These are phyloP conservation scores for Drosophila virilis DNA, from an alignment of 1,140 invertebrate genomes.

Conservation along the genomic window DNA sequence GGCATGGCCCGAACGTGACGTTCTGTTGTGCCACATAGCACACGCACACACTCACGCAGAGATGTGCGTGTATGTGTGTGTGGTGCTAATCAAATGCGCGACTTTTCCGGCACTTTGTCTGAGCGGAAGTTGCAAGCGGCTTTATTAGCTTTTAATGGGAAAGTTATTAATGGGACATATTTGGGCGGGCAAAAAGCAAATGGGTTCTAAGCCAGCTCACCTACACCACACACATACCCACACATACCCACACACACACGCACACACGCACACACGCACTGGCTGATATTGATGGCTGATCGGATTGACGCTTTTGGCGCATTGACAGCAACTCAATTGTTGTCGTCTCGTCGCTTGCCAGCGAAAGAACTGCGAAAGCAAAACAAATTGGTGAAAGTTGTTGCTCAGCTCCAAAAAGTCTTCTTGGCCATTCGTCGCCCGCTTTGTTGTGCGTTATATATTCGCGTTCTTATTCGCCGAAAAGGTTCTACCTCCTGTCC, in stretches of 20 bases:
- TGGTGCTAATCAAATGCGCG: constrained; percentile 72
- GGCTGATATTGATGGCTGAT: constrained; percentile 30
- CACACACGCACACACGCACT: background rate
- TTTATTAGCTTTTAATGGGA: constrained; percentile 82
- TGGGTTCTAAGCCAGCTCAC: constrained; percentile 26
- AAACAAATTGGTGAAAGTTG: constrained; percentile 84
- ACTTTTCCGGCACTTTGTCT: constrained; percentile 42
- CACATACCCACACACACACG: background rate
- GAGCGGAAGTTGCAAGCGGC: constrained; percentile 70
- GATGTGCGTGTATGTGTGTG: constrained; percentile 20
- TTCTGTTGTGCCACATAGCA: constrained; percentile 61
- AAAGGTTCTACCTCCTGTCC: constrained; percentile 43
- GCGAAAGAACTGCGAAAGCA: constrained; percentile 77
- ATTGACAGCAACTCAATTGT: constrained; percentile 70
- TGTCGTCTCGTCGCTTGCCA: constrained; percentile 59
- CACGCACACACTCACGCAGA: background rate
- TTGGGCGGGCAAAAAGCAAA: constrained; percentile 21
- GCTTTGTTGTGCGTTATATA: constrained; percentile 70
- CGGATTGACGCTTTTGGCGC: constrained; percentile 46
- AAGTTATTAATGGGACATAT: constrained; percentile 69
- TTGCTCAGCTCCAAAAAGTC: constrained; percentile 52
- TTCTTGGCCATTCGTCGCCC: constrained; percentile 65
- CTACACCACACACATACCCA: constrained; percentile 16
- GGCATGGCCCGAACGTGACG: constrained; percentile 70
- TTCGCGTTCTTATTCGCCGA: constrained; percentile 78